Evolutionary conservation across 1,140 invertebrate genomes (phyloP).

Genomic region (Olivierus martensii): DNA sequence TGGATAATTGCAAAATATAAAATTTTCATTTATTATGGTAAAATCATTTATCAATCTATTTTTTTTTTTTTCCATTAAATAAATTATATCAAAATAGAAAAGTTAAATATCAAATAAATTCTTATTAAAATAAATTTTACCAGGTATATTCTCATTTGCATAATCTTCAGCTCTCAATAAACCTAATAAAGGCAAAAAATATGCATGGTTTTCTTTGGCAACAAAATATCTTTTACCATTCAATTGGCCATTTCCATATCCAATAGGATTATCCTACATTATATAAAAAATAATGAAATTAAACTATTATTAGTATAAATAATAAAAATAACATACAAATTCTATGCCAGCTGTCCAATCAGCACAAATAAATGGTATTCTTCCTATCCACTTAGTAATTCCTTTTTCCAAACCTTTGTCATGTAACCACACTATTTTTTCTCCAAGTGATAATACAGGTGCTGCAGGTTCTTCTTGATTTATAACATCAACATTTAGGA

Average conservation of each 20-base stretch:
- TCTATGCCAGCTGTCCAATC: conserved; percentile 41
- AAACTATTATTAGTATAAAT: background rate
- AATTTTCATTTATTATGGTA: too few species aligned
- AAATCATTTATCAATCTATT: too few species aligned
- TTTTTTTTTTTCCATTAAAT: too few species aligned
- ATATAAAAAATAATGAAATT: background rate
- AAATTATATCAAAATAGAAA: too few species aligned
- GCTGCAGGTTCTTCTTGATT: conserved; percentile 14
- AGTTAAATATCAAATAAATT: too few species aligned
- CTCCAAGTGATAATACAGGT: conserved; percentile 31
- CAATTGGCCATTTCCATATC: conserved; percentile 50
- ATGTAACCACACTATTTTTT: conserved; percentile 41
- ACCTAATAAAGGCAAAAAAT: conserved; percentile 33
- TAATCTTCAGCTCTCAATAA: conserved; percentile 7
- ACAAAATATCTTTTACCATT: conserved; percentile 52
- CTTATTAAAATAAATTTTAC: too few species aligned
- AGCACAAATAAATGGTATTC: conserved; percentile 31
- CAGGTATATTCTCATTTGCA: background rate
- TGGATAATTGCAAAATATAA: too few species aligned
- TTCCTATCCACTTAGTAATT: conserved; percentile 40
- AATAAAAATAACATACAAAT: conserved; percentile 35
- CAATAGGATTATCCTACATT: conserved; percentile 23
- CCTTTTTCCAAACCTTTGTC: conserved; percentile 32
- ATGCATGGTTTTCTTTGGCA: conserved; percentile 45
- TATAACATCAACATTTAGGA: background rate